Conservation (phyloP, 2,113 vertebrate genomes). For the Oophaga pumilio region DNA sequence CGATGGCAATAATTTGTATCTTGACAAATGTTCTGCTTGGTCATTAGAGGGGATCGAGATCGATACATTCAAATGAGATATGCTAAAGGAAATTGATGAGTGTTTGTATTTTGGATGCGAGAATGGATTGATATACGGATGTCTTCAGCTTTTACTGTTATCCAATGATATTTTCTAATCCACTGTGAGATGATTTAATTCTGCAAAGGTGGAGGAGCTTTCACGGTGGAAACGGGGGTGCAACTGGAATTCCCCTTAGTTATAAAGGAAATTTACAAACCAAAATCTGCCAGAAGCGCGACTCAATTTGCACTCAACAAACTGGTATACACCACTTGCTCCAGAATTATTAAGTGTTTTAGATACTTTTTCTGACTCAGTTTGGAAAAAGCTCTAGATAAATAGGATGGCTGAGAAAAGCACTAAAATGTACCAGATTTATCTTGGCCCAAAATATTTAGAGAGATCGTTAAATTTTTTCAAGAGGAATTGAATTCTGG, state of each 20-base stretch:
- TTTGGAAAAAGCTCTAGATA: too few relatives aligned
- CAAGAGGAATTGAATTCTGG: too few relatives aligned
- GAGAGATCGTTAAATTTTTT: too few relatives aligned
- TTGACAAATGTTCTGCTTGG: slow-evolving; percentile 36
- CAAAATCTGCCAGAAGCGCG: too few relatives aligned
- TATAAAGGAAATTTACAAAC: too few relatives aligned
- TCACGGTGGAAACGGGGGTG: neutral
- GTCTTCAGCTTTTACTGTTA: neutral
- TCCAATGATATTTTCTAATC: neutral
- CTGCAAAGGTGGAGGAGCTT: neutral
- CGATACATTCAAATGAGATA: slow-evolving; percentile 49
- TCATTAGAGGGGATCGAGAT: slow-evolving; percentile 28
- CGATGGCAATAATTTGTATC: slow-evolving; percentile 39
- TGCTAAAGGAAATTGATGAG: slow-evolving; percentile 42
- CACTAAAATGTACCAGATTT: too few relatives aligned
- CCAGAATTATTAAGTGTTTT: too few relatives aligned
- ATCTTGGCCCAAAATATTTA: too few relatives aligned
- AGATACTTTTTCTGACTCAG: too few relatives aligned
- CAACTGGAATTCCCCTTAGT: neutral
- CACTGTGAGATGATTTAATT: neutral
- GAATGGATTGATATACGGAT: neutral
- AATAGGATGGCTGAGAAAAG: too few relatives aligned
- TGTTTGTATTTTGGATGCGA: slow-evolving; percentile 28
- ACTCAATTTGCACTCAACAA: too few relatives aligned
- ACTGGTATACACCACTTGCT: too few relatives aligned